Evolutionary conservation across 2,888 invertebrate genomes (phyloP).

Genomic region (Leucophenga montana): DNA sequence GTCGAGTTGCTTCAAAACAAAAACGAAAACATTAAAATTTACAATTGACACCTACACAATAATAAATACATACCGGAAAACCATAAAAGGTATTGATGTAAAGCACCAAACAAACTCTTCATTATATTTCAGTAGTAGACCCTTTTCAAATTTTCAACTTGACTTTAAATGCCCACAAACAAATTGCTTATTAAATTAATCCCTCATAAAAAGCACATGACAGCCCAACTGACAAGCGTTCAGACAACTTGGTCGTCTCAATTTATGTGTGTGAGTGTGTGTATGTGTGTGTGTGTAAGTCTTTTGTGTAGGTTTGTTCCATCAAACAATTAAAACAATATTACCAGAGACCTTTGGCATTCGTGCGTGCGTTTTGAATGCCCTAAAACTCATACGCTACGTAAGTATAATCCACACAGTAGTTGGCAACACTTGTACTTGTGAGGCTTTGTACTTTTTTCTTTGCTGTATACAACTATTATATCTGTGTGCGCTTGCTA

Average conservation of each 20-base stretch:
- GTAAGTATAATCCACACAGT: not conserved
- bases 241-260: not conserved
- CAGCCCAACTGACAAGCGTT: not conserved
- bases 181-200: conserved; percentile 21
- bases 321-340: not conserved
- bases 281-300: not conserved
- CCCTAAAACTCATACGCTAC: too few species aligned
- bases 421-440: conserved; percentile 17
- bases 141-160: conserved; percentile 20
- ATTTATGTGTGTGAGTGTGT: not conserved
- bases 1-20: too few species aligned
- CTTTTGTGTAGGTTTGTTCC: not conserved
- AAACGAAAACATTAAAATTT: too few species aligned
- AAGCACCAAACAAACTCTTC: not conserved
- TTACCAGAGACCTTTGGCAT: not conserved
- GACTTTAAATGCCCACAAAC: conserved; percentile 27
- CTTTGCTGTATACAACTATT: not conserved
- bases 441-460: not conserved
- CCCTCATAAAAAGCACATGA: conserved; percentile 2
- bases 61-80: not conserved
- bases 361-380: not conserved
- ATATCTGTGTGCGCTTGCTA: conserved; percentile 2
- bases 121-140: not conserved
- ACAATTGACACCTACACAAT: conserved; percentile 2
- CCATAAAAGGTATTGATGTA: not conserved